phyloP scores from a whole-genome alignment of 2,888 invertebrate genomes.

The Prionchulus punctatus region DNA sequence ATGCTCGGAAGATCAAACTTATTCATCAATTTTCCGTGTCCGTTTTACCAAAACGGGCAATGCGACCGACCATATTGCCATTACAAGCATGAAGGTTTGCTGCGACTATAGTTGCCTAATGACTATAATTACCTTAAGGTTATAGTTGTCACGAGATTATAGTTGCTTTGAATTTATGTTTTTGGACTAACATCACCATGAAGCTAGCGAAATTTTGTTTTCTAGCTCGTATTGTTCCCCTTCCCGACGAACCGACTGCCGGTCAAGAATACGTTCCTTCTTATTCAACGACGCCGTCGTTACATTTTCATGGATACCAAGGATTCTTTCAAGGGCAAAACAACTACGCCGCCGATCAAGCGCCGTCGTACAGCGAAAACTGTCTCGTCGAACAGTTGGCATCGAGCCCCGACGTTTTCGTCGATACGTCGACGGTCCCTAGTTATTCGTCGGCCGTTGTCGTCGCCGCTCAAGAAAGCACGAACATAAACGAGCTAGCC shows the following conservation, averaged over 20 bases:
- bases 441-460: background rate
- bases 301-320: background rate
- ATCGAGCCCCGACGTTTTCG: background rate
- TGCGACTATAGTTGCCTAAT: no score
- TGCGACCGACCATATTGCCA: constrained; percentile 10
- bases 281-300: background rate
- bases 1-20: background rate
- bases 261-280: background rate
- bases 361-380: background rate
- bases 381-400: background rate
- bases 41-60: background rate
- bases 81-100: constrained; percentile 2
- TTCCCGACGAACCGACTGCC: no score
- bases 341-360: no score
- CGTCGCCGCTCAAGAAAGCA: background rate
- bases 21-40: background rate
- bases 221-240: no score
- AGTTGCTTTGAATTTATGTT: no score
- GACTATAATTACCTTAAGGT: no score
- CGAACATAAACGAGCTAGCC: background rate
- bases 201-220: no score
- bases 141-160: no score
- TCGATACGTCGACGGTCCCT: background rate
- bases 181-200: no score
- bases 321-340: no score